Evolutionary conservation across 2,888 invertebrate genomes (phyloP).

Genomic region (Linyphia triangularis): DNA sequence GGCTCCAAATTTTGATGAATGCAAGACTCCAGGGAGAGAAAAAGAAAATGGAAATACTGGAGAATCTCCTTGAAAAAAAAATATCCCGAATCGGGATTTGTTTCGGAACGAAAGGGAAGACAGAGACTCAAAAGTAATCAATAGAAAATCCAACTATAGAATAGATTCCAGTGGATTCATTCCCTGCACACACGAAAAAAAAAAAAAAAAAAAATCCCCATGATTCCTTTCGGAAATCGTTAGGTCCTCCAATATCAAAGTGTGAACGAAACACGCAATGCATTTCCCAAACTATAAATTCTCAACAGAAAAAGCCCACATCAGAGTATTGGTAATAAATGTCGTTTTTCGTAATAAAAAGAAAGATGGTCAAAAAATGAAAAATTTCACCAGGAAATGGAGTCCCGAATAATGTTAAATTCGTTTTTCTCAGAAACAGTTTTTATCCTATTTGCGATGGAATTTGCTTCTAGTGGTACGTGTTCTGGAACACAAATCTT

Average conservation of each 20-base stretch:
- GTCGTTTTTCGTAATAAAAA: conserved; percentile 30
- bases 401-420: conserved; percentile 35
- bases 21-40: conserved; percentile 37
- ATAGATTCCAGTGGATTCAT: conserved; percentile 1
- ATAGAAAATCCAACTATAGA: conserved; percentile 6
- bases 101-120: conserved; percentile 24
- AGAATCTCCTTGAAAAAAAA: conserved; percentile 6
- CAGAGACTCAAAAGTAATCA: conserved; percentile 48
- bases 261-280: conserved; percentile 41
- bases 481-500: conserved; percentile 52
- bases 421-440: conserved; percentile 48
- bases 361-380: conserved; percentile 6
- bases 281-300: conserved; percentile 26
- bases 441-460: conserved; percentile 51
- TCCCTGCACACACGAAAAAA: background rate
- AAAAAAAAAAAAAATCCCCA: conserved; percentile 9
- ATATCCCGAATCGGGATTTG: conserved; percentile 29
- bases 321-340: conserved; percentile 27
- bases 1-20: conserved; percentile 54
- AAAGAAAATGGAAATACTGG: conserved; percentile 58
- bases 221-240: conserved; percentile 31
- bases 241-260: conserved; percentile 37
- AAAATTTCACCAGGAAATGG: conserved; percentile 39
- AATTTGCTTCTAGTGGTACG: conserved; percentile 37
- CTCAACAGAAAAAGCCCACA: background rate